Conservation (phyloP, 2,888 invertebrate genomes). For the Epistrophe eligans region DNA sequence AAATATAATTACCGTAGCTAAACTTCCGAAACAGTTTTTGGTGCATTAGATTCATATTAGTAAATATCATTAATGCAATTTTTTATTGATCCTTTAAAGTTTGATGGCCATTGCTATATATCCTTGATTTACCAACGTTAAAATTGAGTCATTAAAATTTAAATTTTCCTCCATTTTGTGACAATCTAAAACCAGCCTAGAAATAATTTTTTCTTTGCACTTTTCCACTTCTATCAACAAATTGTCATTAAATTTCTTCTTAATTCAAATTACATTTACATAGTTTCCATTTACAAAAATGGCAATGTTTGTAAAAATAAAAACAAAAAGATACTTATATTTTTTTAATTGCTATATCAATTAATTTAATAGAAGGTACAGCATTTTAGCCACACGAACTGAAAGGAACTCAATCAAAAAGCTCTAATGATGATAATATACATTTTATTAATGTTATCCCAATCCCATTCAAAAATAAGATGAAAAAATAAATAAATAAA, state of each 20-base stretch:
- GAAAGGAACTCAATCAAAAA: background rate
- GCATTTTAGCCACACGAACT: no score
- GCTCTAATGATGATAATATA: no score
- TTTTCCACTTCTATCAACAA: background rate
- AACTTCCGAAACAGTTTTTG: background rate
- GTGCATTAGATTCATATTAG: background rate
- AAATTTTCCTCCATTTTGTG: background rate
- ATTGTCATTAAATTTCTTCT: background rate
- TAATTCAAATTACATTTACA: background rate
- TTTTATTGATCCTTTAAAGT: background rate
- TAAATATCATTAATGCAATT: background rate
- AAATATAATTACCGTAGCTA: no score
- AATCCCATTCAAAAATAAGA: no score
- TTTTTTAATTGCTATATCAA: background rate
- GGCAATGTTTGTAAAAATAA: background rate
- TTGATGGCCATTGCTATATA: background rate
- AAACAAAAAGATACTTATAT: background rate
- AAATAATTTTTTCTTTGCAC: background rate
- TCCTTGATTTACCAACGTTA: background rate
- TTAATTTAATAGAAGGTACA: background rate
- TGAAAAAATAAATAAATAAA: no score
- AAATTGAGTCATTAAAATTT: conserved; percentile 5
- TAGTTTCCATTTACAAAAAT: background rate
- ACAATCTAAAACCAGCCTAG: background rate
- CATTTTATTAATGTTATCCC: no score